phyloP scores from a whole-genome alignment of 1,140 invertebrate species.

The Aricia agestis region DNA sequence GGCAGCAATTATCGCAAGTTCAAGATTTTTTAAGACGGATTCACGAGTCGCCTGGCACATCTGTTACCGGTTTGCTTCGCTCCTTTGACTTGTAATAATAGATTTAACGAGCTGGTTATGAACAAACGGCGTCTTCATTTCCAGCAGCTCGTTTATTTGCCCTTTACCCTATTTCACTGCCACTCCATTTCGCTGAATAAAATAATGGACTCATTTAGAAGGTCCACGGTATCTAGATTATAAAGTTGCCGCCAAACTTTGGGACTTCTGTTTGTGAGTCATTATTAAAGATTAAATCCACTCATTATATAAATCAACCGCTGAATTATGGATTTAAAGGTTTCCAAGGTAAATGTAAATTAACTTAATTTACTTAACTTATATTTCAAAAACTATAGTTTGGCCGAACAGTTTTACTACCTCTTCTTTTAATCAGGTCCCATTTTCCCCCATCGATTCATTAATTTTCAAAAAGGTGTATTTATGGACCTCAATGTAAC shows the following conservation, averaged over 20 bases:
- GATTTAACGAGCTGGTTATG: constrained; percentile 74
- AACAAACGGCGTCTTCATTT: constrained; percentile 73
- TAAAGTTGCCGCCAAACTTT: constrained; percentile 44
- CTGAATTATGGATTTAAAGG: too few relatives aligned
- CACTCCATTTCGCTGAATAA: constrained; percentile 67
- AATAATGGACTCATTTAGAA: constrained; percentile 65
- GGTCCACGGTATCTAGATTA: constrained; percentile 49
- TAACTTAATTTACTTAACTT: too few relatives aligned
- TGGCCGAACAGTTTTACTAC: too few relatives aligned
- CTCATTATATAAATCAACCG: background rate
- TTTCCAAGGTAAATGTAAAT: too few relatives aligned
- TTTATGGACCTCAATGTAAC: background rate
- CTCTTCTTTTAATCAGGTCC: too few relatives aligned
- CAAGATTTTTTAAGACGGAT: constrained; percentile 40
- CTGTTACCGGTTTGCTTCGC: constrained; percentile 62
- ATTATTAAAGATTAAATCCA: constrained; percentile 15
- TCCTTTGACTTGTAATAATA: constrained; percentile 69
- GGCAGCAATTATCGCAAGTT: constrained; percentile 19
- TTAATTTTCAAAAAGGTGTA: background rate
- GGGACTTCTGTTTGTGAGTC: constrained; percentile 22
- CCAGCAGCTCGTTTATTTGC: constrained; percentile 62
- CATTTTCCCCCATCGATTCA: too few relatives aligned
- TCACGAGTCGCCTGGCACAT: constrained; percentile 62
- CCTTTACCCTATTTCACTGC: constrained; percentile 67
- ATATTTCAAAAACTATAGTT: too few relatives aligned